phyloP scores from a whole-genome alignment of 2,797 vertebrate genomes.

The Clarias laeviceps region DNA sequence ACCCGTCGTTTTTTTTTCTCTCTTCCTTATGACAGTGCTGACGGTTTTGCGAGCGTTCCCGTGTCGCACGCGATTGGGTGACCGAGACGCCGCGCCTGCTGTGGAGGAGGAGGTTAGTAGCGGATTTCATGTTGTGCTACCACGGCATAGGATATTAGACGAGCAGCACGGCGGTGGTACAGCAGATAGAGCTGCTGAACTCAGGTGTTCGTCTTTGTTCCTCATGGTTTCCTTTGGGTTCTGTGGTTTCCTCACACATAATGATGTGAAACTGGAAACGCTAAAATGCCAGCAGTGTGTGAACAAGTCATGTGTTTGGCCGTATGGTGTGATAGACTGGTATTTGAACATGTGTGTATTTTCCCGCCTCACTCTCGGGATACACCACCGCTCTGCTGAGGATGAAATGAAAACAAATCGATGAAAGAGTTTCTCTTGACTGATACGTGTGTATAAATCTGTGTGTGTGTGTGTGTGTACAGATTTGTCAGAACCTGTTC shows the following conservation, averaged over 20 bases:
- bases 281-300: background rate
- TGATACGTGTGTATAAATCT: background rate
- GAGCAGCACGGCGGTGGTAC: background rate
- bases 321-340: background rate
- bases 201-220: background rate
- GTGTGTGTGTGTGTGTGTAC: background rate
- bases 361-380: background rate
- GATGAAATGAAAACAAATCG: background rate
- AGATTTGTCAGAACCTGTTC: constrained; percentile 96
- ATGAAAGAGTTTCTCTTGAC: background rate
- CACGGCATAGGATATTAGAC: background rate
- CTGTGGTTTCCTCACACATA: background rate
- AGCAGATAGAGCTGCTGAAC: background rate
- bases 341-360: background rate
- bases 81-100: constrained; percentile 78
- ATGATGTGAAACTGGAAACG: background rate
- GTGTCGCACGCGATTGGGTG: constrained; percentile 87
- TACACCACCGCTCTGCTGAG: background rate
- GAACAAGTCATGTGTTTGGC: background rate
- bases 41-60: constrained; percentile 92
- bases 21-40: constrained; percentile 76
- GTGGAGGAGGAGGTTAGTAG: constrained; percentile 88
- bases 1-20: background rate
- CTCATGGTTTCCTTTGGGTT: background rate
- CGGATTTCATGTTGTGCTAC: background rate